These are phyloP conservation scores for Neopelma chrysocephalum DNA, from an alignment of 2,797 vertebrate genomes.

Conservation along the genomic window DNA sequence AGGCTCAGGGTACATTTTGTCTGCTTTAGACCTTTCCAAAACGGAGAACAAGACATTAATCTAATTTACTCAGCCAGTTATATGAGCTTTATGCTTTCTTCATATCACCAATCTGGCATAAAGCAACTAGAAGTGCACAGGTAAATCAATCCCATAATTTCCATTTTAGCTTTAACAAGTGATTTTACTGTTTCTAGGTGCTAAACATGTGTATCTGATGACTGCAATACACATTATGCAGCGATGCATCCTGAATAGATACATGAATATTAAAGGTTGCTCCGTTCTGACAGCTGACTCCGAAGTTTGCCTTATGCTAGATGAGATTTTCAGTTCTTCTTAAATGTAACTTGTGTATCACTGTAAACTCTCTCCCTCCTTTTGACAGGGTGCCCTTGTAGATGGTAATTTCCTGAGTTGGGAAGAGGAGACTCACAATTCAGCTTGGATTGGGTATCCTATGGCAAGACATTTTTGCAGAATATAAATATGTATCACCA, in stretches of 20 bases:
- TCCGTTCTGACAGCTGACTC: slow-evolving; percentile 61
- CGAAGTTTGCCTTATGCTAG: slow-evolving; percentile 49
- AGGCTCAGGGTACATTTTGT: slow-evolving; percentile 30
- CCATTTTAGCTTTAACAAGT: slow-evolving; percentile 62
- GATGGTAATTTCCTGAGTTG: slow-evolving; percentile 67
- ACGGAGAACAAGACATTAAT: slow-evolving; percentile 35
- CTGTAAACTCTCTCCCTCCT: slow-evolving; percentile 44
- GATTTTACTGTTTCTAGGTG: slow-evolving; percentile 55
- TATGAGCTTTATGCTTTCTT: slow-evolving; percentile 32
- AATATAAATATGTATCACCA: slow-evolving; percentile 40
- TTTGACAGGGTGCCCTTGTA: slow-evolving; percentile 73
- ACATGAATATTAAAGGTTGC: slow-evolving; percentile 62
- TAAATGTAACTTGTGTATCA: slow-evolving; percentile 63
- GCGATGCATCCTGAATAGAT: slow-evolving; percentile 52
- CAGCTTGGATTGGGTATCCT: slow-evolving; percentile 31
- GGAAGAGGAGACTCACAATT: slow-evolving; percentile 48
- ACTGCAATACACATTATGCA: slow-evolving; percentile 59
- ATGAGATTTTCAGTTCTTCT: slow-evolving; percentile 70
- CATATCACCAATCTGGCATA: slow-evolving; percentile 34
- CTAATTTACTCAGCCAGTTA: slow-evolving; percentile 37
- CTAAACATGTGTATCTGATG: slow-evolving; percentile 61
- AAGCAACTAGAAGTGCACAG: neutral
- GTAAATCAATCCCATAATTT: slow-evolving; percentile 59
- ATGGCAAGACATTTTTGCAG: slow-evolving; percentile 15
- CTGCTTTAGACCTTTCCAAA: slow-evolving; percentile 25